Evolutionary conservation across 2,113 vertebrate genomes (phyloP), one percentile per base, ranked within the genome.

Genomic region (Zosterops hypoxanthus): DNA sequence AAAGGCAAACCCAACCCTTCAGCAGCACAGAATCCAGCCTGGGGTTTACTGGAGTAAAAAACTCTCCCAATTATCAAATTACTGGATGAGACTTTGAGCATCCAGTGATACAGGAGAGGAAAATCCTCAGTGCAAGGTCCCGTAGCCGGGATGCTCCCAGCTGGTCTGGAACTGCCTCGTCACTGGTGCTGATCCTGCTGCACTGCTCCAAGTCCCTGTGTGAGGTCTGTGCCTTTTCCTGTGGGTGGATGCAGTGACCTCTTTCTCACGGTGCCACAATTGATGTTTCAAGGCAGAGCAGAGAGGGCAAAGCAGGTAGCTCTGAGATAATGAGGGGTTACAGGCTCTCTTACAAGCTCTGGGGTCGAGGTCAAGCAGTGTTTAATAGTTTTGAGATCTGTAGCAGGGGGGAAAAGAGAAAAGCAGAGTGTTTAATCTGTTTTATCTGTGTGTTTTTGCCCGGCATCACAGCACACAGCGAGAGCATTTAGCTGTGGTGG

Each of bases 201-300:
- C 8, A 0, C 34, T 31, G 16, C 33, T 39, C 50, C 6, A 1
- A 4, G 60, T 28, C 57, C 46, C n/a, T 4, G 0, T 4, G 22
- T 18, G 56, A 52, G 59, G 20, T 57, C n/a, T 56, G 36, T 66
- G 79, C 29, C 80, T 66, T 55, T 33, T 20, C 34, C 33, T 65
- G 42, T 3, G 50, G 33, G 20, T 72, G 71, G 66, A 33, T 26
- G 50, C 82, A 15, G 59, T 5, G 63, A 53, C 50, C 56, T 72
- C 46, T 24, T 75, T 21, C 61, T 78, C 49, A n/a, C 52, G 41
- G 2, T 41, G 44, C n/a, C 80, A 82, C 56, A 53, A 4, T 21
- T 26, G 77, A 53, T 84, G 39, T 49, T 65, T 64, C 41, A 14
- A 69, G 49, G 60, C 9, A 59, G 24, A 46, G 7, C 28, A 21